A percentile compares a stretch with the other conserved stretches of the same genome.
Conservation (phyloP, 2,888 invertebrate genomes). For the Drosophila tripunctata region DNA sequence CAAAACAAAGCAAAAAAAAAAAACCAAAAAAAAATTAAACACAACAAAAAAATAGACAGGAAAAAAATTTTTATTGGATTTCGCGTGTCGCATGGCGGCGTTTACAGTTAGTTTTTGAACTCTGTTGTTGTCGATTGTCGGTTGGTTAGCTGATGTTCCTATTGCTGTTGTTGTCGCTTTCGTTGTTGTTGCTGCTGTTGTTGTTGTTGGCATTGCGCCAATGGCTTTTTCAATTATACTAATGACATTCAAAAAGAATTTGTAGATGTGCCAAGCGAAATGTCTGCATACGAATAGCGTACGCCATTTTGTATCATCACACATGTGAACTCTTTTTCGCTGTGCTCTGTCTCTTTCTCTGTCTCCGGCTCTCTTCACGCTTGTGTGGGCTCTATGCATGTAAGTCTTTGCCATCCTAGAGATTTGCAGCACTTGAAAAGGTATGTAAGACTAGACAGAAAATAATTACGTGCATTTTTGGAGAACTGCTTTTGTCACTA, state of each 20-base stretch:
- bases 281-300: constrained; percentile 58
- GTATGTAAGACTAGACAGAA: not conserved
- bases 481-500: not conserved
- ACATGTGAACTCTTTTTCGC: constrained; percentile 42
- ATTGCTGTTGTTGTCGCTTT: constrained; percentile 34
- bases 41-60: too few species aligned
- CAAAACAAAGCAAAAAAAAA: constrained; percentile 16
- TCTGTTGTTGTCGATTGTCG: constrained; percentile 47
- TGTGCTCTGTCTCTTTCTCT: not conserved
- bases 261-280: constrained; percentile 72
- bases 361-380: not conserved
- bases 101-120: constrained; percentile 66
- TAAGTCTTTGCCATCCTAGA: constrained; percentile 9
- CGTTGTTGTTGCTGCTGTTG: constrained; percentile 22
- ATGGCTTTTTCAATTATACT: constrained; percentile 79
- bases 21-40: constrained; percentile 27
- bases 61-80: constrained; percentile 67
- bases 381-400: constrained; percentile 12
- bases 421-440: not conserved
- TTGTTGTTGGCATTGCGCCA: constrained; percentile 69
- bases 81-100: constrained; percentile 71
- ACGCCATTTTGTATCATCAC: constrained; percentile 62
- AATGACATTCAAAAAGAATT: constrained; percentile 79
- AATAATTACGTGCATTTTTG: too few species aligned
- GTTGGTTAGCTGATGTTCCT: constrained; percentile 35